Conservation (phyloP, 2,888 invertebrate species). For the Ditula angustiorana region DNA sequence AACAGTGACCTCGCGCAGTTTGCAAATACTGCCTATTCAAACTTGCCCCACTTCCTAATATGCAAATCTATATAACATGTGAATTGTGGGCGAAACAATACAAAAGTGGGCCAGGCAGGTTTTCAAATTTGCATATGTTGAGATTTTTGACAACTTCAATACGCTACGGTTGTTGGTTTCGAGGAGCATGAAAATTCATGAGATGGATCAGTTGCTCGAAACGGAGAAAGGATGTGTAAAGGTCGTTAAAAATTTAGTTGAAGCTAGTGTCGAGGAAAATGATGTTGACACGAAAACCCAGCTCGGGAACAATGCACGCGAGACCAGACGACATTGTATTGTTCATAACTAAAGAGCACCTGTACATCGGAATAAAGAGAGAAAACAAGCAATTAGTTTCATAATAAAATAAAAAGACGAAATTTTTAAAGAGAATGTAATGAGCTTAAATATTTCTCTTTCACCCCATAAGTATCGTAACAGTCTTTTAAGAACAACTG, state of each 20-base stretch:
- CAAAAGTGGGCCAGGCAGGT: conserved; percentile 67
- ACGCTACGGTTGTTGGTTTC: conserved; percentile 47
- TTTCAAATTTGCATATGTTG: conserved; percentile 59
- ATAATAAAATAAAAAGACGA: conserved; percentile 32
- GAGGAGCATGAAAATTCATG: conserved; percentile 52
- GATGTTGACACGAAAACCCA: conserved; percentile 39
- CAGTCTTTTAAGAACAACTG: conserved; percentile 34
- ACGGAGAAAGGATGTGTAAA: conserved; percentile 53
- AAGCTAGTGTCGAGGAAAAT: conserved; percentile 20
- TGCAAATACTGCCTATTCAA: conserved; percentile 65
- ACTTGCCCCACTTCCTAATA: conserved; percentile 78
- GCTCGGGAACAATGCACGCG: conserved; percentile 27
- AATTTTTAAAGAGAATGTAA: conserved; percentile 37
- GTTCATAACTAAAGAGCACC: neutral
- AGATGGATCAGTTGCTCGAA: conserved; percentile 43
- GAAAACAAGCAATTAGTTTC: conserved; percentile 27
- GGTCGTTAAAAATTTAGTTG: conserved; percentile 23
- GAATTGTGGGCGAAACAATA: conserved; percentile 75
- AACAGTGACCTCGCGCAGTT: conserved; percentile 53
- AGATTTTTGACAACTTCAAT: conserved; percentile 61
- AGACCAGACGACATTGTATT: conserved; percentile 1
- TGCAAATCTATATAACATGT: conserved; percentile 73
- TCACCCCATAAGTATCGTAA: conserved; percentile 38
- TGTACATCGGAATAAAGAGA: conserved; percentile 5
- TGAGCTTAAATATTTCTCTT: conserved; percentile 38